phyloP scores from a whole-genome alignment of 2,113 vertebrate genomes.

The Orientallactaga bullata region DNA sequence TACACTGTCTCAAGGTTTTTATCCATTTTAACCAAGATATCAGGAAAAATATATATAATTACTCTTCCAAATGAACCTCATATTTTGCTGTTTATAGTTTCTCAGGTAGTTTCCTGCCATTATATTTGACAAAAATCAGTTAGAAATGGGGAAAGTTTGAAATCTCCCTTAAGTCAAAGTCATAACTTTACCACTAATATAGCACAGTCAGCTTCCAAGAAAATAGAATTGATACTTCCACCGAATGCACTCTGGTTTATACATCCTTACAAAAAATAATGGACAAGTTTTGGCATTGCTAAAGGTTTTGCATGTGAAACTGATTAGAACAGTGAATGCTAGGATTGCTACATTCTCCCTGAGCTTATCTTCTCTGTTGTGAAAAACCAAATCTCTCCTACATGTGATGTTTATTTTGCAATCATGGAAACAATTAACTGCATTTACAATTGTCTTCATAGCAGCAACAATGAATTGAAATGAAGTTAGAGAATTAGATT shows the following conservation, averaged over 20 bases:
- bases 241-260: conserved; percentile 38
- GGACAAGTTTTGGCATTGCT: neutral
- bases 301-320: conserved; percentile 55
- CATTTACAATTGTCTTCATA: conserved; percentile 76
- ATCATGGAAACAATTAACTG: conserved; percentile 76
- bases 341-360: conserved; percentile 33
- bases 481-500: conserved; percentile 64
- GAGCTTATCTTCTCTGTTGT: conserved; percentile 52
- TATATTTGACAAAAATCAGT: neutral
- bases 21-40: neutral
- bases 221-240: conserved; percentile 58
- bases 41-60: neutral
- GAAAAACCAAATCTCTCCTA: conserved; percentile 57
- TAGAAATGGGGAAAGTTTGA: neutral
- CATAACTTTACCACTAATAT: neutral
- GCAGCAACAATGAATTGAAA: conserved; percentile 65
- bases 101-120: neutral
- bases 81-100: neutral
- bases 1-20: neutral
- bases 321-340: conserved; percentile 68
- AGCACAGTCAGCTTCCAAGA: conserved; percentile 32
- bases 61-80: conserved; percentile 22
- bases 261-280: conserved; percentile 48
- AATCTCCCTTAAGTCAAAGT: conserved; percentile 23
- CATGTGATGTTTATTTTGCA: conserved; percentile 58